Evolutionary conservation across 2,797 vertebrate species (phyloP).

Genomic region (Spinibarbus caldwelli): DNA sequence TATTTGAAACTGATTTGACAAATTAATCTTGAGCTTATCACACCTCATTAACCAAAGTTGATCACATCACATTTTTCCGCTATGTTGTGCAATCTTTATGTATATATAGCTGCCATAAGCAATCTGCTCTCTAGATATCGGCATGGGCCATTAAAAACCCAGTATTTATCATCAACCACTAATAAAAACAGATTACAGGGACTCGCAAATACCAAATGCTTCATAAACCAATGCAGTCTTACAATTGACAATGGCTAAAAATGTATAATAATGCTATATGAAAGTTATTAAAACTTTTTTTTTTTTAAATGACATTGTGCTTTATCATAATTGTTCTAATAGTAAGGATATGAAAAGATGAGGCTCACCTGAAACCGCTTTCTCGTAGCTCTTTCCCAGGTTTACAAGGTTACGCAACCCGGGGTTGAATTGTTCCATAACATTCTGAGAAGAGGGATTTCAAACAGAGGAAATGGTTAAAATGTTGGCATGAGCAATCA

Average conservation of each 20-base stretch:
- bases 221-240: neutral
- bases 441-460: slow-evolving; percentile 81
- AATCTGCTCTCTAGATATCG: neutral
- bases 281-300: neutral
- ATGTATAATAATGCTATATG: neutral
- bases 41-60: neutral
- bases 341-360: neutral
- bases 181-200: neutral
- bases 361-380: slow-evolving; percentile 91
- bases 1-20: neutral
- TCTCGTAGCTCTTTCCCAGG: slow-evolving; percentile 97
- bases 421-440: slow-evolving; percentile 99
- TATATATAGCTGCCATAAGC: neutral
- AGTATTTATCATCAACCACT: neutral
- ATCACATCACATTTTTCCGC: neutral
- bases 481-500: slow-evolving; percentile 21
- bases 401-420: slow-evolving; percentile 96
- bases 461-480: slow-evolving; percentile 38
- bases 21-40: neutral
- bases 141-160: neutral
- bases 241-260: neutral
- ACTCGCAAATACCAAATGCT: neutral
- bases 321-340: neutral
- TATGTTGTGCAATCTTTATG: neutral
- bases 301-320: neutral